phyloP scores from a whole-genome alignment of 2,888 invertebrate genomes.

The Alsophila aescularia region DNA sequence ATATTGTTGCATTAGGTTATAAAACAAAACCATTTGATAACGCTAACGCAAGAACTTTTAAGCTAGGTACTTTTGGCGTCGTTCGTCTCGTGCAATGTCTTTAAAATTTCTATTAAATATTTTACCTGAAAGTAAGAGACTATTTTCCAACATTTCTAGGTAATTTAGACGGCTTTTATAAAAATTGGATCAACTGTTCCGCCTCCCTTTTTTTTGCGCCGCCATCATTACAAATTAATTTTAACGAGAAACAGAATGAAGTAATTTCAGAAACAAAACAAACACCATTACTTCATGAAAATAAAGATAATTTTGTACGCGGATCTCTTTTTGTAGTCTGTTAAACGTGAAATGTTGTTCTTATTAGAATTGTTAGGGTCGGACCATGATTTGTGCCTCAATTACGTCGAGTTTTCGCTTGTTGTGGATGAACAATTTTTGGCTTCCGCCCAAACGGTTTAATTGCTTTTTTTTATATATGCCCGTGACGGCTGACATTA shows the following conservation, averaged over 20 bases:
- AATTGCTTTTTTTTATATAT: conserved; percentile 30
- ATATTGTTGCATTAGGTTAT: no score
- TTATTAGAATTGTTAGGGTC: conserved; percentile 38
- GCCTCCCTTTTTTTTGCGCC: conserved; percentile 16
- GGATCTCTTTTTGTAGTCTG: conserved; percentile 28
- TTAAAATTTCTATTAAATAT: neutral
- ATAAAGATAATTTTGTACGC: conserved; percentile 24
- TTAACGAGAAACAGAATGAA: conserved; percentile 30
- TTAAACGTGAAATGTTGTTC: conserved; percentile 30
- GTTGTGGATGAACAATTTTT: conserved; percentile 36
- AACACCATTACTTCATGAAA: conserved; percentile 16
- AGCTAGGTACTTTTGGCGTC: no score
- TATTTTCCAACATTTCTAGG: neutral
- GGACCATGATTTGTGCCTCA: conserved; percentile 36
- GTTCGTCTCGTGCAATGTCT: neutral
- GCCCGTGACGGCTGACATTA: conserved; percentile 10
- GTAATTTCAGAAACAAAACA: conserved; percentile 32
- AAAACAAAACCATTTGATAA: no score
- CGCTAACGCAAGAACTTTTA: no score
- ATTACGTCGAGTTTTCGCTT: conserved; percentile 38
- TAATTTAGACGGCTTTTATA: conserved; percentile 19
- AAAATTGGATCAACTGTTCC: conserved; percentile 11
- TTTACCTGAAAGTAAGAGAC: neutral
- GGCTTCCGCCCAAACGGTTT: conserved; percentile 32
- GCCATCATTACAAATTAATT: conserved; percentile 28